Percentiles rank a stretch among this genome's conserved stretches.
phyloP scores from a whole-genome alignment of 1,140 invertebrate genomes.

The Nasonia longicornis region DNA sequence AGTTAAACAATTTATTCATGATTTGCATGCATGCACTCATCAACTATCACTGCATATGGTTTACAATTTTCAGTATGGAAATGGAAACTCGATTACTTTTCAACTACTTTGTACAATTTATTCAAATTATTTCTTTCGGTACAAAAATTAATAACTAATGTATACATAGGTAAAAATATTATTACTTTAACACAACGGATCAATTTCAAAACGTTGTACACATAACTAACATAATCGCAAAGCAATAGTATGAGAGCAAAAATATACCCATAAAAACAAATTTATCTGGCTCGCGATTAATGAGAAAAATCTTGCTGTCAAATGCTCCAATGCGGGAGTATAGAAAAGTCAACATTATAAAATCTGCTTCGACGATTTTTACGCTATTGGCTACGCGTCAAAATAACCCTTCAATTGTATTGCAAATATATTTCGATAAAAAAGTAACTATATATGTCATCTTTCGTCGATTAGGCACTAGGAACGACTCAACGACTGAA shows the following conservation, averaged over 20 bases:
- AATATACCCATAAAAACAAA: conserved; percentile 7
- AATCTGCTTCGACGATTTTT: conserved; percentile 13
- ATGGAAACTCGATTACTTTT: neutral
- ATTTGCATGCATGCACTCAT: too few species aligned
- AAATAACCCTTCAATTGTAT: conserved; percentile 24
- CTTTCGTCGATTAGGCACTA: conserved; percentile 6
- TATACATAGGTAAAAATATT: conserved; percentile 31
- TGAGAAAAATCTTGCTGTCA: neutral
- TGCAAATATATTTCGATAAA: neutral
- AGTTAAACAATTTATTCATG: too few species aligned
- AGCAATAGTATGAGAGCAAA: conserved; percentile 1
- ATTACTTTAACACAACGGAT: neutral
- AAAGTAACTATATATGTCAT: conserved; percentile 10
- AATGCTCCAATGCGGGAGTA: neutral
- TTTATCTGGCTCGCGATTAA: neutral
- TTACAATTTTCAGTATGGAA: too few species aligned
- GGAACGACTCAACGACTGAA: conserved; percentile 3
- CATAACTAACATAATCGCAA: conserved; percentile 17
- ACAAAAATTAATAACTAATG: conserved; percentile 40
- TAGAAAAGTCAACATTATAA: conserved; percentile 37
- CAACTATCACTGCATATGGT: too few species aligned
- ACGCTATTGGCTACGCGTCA: neutral
- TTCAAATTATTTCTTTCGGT: conserved; percentile 38
- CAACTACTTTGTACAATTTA: conserved; percentile 44
- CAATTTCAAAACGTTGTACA: conserved; percentile 5